Percentiles rank a stretch among this genome's conserved stretches.
Evolutionary conservation across 2,113 vertebrate genomes (phyloP).

Genomic region (Lepus timidus): DNA sequence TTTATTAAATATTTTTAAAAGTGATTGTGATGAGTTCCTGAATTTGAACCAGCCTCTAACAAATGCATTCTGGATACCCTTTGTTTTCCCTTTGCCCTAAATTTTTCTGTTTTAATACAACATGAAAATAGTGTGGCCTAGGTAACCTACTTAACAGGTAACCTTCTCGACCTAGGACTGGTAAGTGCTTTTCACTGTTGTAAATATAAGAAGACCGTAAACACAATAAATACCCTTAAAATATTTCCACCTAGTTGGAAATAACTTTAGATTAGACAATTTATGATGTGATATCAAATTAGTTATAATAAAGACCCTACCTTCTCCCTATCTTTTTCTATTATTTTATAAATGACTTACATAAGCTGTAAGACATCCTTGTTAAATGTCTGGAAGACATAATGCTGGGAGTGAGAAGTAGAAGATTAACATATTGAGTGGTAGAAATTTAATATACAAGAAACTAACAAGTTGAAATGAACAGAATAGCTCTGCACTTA

Average conservation of each 20-base stretch:
- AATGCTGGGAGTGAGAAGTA: neutral
- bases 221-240: neutral
- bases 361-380: neutral
- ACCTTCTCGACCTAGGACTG: neutral
- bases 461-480: slow-evolving; percentile 36
- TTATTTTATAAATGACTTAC: neutral
- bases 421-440: neutral
- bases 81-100: neutral
- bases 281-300: neutral
- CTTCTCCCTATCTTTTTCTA: neutral
- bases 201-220: neutral
- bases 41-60: neutral
- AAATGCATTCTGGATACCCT: neutral
- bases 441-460: neutral
- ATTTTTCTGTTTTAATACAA: neutral
- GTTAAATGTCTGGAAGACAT: neutral
- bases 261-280: neutral
- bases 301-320: neutral
- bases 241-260: neutral
- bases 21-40: neutral
- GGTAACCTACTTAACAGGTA: neutral
- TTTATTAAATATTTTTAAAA: slow-evolving; percentile 42
- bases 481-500: slow-evolving; percentile 31
- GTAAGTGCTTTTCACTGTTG: neutral
- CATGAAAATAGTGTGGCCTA: neutral